phyloP scores from a whole-genome alignment of 2,797 vertebrate species.

The Phoebastria nigripes region DNA sequence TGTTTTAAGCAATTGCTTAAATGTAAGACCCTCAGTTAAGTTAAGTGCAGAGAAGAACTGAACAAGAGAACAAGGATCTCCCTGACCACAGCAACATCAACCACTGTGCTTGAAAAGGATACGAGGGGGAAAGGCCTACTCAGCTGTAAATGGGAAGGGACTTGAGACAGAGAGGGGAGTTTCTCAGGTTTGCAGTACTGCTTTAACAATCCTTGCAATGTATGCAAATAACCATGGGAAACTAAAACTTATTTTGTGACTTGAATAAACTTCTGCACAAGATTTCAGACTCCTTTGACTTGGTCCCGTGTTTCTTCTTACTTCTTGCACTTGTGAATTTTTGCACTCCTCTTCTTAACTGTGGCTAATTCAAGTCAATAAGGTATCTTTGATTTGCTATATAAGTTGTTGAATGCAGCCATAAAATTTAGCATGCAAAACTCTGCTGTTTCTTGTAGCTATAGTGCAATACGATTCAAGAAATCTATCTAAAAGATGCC shows the following conservation, averaged over 20 bases:
- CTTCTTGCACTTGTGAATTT: background rate
- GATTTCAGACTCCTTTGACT: background rate
- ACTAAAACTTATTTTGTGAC: background rate
- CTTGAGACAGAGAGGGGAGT: background rate
- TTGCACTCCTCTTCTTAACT: background rate
- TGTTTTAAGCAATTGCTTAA: background rate
- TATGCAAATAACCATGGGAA: background rate
- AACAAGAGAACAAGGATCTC: background rate
- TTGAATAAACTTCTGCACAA: background rate
- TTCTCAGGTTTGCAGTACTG: background rate
- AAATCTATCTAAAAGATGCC: background rate
- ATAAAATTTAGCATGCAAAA: background rate
- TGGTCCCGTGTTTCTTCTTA: accelerated
- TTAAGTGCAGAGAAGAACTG: background rate
- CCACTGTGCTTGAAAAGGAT: background rate
- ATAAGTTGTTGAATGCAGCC: background rate
- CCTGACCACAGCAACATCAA: background rate
- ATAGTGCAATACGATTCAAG: background rate
- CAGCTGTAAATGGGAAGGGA: background rate
- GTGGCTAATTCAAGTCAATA: background rate
- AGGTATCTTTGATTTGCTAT: background rate
- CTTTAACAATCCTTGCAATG: background rate
- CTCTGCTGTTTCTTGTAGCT: background rate
- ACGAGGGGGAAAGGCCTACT: background rate
- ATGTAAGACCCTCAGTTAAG: background rate